Evolutionary conservation across 1,140 invertebrate genomes (phyloP), one percentile per base, ranked within the genome.

Genomic region (Tetranychus cinnabarinus): DNA sequence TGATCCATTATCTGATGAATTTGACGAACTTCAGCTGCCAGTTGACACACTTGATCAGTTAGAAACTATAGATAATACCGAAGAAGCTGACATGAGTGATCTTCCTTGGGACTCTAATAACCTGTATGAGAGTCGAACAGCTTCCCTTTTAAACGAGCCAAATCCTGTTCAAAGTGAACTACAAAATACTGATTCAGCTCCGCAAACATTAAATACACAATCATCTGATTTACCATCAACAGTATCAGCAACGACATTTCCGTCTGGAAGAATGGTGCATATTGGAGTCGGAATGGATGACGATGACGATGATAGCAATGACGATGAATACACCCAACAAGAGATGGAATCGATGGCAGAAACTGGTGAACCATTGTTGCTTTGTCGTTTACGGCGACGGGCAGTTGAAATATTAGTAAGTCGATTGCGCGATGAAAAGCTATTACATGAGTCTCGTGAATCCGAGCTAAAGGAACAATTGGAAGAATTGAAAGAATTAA

Each of bases 391-490:
- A 36, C 13, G 59, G n/a, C 23, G 59, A 35, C 54, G 36, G n/a
- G 59, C 59, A 3, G 59, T 60, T 23, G 47, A 60, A 60, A 60
- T 60, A 15, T 42, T 60, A 46, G 35, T 52, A 12, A 39, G 35
- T 39, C 31, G 59, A 36, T 23, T 60, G 47, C 10, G 59, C 33
- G 47, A 50, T 35, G 59, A 60, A 31, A 60, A 60, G 33, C 13
- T 35, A 13, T 36, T 50, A 12, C 47, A 60, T 33, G 46, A 60
- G n/a, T 23, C 15, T 54, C 13, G 47, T 31, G 59, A 60, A 54
- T 39, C 15, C n/a, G 59, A 60, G 37, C 37, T 60, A 31, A 50
- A 52, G 8, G n/a, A 54, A 8, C 46, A 60, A 54, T 54, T 60
- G 23, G 42, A 46, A 2, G 12, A 45, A 34, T 59, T 59, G 37